phyloP scores from a whole-genome alignment of 2,888 invertebrate species.

The Ennomos quercinarius region DNA sequence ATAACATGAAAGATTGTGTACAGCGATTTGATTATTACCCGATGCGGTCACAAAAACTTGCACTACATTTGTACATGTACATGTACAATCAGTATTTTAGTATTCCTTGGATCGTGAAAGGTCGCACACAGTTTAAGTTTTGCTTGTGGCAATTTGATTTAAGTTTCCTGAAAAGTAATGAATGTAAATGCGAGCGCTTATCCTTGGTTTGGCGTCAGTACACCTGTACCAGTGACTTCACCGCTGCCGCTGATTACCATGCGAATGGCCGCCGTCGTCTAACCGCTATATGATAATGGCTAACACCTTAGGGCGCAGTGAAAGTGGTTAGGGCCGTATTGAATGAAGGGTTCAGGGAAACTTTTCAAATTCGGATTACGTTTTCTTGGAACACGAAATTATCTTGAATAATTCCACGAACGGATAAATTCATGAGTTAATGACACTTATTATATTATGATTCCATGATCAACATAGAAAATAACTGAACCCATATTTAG shows the following conservation, averaged over 20 bases:
- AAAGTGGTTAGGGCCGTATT: slow-evolving; percentile 56
- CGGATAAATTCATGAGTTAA: not conserved
- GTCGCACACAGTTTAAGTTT: slow-evolving; percentile 9
- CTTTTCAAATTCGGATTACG: slow-evolving; percentile 7
- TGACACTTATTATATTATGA: not conserved
- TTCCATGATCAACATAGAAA: too few relatives aligned
- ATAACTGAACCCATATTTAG: not conserved
- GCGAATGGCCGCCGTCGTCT: slow-evolving; percentile 70
- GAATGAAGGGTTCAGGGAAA: slow-evolving; percentile 9
- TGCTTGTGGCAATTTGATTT: slow-evolving; percentile 3
- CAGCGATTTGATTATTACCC: slow-evolving; percentile 9
- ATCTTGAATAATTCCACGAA: not conserved
- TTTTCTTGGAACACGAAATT: not conserved
- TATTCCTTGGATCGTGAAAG: too few relatives aligned
- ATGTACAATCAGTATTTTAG: too few relatives aligned
- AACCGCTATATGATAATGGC: slow-evolving; percentile 66
- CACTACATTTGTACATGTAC: slow-evolving; percentile 3
- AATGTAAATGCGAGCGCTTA: slow-evolving; percentile 61
- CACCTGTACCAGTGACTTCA: slow-evolving; percentile 44
- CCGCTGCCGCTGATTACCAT: slow-evolving; percentile 68
- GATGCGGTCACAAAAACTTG: slow-evolving; percentile 2
- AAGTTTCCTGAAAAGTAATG: slow-evolving; percentile 65
- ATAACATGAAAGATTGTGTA: slow-evolving; percentile 5
- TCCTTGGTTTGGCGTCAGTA: slow-evolving; percentile 55
- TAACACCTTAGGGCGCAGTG: slow-evolving; percentile 67